phyloP scores from a whole-genome alignment of 2,888 invertebrate genomes.

The Philereme transversata region DNA sequence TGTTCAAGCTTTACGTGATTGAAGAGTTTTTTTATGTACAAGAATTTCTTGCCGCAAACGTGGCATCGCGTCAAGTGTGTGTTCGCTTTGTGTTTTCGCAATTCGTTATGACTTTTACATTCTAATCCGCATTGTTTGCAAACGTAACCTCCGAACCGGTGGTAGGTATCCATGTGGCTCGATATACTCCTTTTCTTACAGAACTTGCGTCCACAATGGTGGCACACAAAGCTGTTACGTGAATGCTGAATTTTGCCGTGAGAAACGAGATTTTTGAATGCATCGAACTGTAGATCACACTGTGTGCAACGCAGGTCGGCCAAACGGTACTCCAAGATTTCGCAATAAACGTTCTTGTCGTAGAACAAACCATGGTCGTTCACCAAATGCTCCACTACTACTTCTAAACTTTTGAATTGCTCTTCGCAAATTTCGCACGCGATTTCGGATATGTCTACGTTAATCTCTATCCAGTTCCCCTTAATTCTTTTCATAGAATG shows the following conservation, averaged over 20 bases:
- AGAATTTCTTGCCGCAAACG: constrained; percentile 57
- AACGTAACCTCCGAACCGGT: constrained; percentile 59
- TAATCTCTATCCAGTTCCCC: constrained; percentile 62
- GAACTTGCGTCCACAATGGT: constrained; percentile 63
- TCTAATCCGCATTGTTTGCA: constrained; percentile 61
- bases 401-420: constrained; percentile 53
- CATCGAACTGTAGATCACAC: constrained; percentile 61
- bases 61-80: constrained; percentile 65
- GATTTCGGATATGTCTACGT: constrained; percentile 70
- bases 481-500: constrained; percentile 59
- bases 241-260: constrained; percentile 65
- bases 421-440: constrained; percentile 65
- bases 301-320: constrained; percentile 58
- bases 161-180: constrained; percentile 58
- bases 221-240: constrained; percentile 61
- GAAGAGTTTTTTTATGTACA: constrained; percentile 52
- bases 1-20: constrained; percentile 63
- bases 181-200: constrained; percentile 64
- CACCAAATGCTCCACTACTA: constrained; percentile 67
- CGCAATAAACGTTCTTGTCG: constrained; percentile 59
- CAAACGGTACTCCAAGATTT: constrained; percentile 62
- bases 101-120: constrained; percentile 44
- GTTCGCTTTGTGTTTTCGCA: constrained; percentile 52
- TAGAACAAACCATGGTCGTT: constrained; percentile 63
- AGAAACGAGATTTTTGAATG: constrained; percentile 61